Percentiles rank a stretch among this genome's conserved stretches.
phyloP scores from a whole-genome alignment of 2,113 vertebrate genomes.

The Nicator chloris region DNA sequence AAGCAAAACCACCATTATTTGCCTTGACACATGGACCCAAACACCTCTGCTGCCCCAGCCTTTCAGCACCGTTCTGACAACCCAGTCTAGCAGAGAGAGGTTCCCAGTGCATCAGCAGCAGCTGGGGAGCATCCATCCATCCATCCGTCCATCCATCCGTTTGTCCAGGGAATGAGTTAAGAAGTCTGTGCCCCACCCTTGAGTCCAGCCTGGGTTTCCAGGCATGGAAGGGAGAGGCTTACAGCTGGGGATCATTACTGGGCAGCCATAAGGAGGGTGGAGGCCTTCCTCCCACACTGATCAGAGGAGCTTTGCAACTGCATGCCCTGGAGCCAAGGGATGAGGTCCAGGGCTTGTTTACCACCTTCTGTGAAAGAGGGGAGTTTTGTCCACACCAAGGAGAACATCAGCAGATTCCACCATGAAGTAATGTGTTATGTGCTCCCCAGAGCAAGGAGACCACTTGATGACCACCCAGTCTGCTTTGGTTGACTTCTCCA shows the following conservation, averaged over 20 bases:
- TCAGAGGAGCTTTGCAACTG: slow-evolving; percentile 35
- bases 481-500: background rate
- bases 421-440: background rate
- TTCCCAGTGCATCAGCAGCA: background rate
- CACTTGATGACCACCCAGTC: background rate
- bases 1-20: background rate
- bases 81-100: background rate
- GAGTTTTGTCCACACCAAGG: background rate
- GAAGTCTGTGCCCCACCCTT: background rate
- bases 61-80: background rate
- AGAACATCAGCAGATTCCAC: background rate
- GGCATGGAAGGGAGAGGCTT: slow-evolving; percentile 47
- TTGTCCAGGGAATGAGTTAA: slow-evolving; percentile 21
- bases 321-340: slow-evolving; percentile 49
- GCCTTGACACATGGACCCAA: accelerated
- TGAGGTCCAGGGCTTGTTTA: slow-evolving; percentile 53
- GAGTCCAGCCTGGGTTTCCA: slow-evolving; percentile 6
- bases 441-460: background rate
- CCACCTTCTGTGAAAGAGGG: background rate
- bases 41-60: accelerated
- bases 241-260: slow-evolving; percentile 57
- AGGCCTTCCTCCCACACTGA: slow-evolving; percentile 56
- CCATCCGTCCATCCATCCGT: background rate
- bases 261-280: slow-evolving; percentile 43
- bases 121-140: background rate